A percentile compares a stretch with the other conserved stretches of the same genome.
Evolutionary conservation across 1,140 invertebrate species (phyloP).

Genomic region (Cataglyphis hispanica): DNA sequence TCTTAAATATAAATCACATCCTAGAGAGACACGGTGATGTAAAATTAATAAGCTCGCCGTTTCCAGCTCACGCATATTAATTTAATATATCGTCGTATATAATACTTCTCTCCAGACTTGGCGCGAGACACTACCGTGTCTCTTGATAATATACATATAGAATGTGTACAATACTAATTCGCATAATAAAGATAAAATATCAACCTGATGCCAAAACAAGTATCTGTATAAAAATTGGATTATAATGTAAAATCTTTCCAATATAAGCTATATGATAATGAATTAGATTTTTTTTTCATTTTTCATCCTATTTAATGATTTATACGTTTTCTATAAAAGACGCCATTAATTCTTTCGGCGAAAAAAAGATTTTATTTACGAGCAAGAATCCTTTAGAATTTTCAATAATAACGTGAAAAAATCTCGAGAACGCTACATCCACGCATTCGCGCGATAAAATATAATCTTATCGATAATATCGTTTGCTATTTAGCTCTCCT

Average conservation of each 20-base stretch:
- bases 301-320: conserved; percentile 25
- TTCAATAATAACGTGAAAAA: background rate
- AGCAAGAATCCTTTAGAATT: background rate
- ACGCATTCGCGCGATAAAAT: background rate
- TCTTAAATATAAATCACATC: conserved; percentile 48
- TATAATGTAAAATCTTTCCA: conserved; percentile 20
- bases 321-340: background rate
- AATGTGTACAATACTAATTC: conserved; percentile 33
- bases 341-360: background rate
- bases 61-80: conserved; percentile 9
- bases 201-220: background rate
- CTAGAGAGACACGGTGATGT: conserved; percentile 8
- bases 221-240: background rate
- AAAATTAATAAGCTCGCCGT: conserved; percentile 40
- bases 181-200: conserved; percentile 52
- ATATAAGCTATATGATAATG: conserved; percentile 13
- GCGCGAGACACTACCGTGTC: too few species aligned
- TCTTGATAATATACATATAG: too few species aligned
- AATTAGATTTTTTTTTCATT: conserved; percentile 6
- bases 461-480: background rate
- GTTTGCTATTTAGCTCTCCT: background rate
- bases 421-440: background rate
- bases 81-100: conserved; percentile 18
- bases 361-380: background rate
- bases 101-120: too few species aligned